A percentile compares a stretch with the other conserved stretches of the same genome.
Conservation (phyloP, 1,140 invertebrate species). For the Octopus sinensis region DNA sequence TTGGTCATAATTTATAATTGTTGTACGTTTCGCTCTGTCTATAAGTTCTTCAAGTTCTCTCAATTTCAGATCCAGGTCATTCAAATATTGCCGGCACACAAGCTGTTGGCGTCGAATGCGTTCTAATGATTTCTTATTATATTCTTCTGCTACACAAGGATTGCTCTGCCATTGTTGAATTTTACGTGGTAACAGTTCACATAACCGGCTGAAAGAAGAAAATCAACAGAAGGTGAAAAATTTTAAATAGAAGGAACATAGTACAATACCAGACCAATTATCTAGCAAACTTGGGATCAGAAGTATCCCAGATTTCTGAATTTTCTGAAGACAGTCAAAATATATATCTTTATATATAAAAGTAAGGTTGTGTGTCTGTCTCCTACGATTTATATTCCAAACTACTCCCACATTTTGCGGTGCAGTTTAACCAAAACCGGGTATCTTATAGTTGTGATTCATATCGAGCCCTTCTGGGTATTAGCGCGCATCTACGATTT, state of each 20-base stretch:
- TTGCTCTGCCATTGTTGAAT: conserved; percentile 92
- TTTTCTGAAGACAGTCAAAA: too few relatives aligned
- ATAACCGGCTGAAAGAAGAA: conserved; percentile 54
- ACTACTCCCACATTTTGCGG: too few relatives aligned
- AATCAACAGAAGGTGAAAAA: conserved; percentile 7
- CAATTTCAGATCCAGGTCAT: conserved; percentile 54
- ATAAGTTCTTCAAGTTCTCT: conserved; percentile 77
- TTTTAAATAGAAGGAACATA: neutral
- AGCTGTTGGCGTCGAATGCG: conserved; percentile 76
- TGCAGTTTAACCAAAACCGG: too few relatives aligned
- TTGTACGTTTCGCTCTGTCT: conserved; percentile 69
- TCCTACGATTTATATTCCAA: too few relatives aligned
- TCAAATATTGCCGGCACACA: conserved; percentile 68
- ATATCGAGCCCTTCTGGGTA: too few relatives aligned
- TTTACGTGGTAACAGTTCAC: conserved; percentile 79
- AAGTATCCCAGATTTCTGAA: too few relatives aligned
- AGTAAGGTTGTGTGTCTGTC: too few relatives aligned
- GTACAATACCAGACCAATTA: too few relatives aligned
- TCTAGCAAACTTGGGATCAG: too few relatives aligned
- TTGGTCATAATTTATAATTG: conserved; percentile 62
- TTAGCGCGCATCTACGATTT: too few relatives aligned
- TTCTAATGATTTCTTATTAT: conserved; percentile 79
- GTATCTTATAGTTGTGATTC: too few relatives aligned
- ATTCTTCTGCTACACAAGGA: conserved; percentile 81
- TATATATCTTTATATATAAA: too few relatives aligned